These are phyloP conservation scores for Hylaeus anthracinus DNA, from an alignment of 1,140 invertebrate genomes.

Conservation along the genomic window DNA sequence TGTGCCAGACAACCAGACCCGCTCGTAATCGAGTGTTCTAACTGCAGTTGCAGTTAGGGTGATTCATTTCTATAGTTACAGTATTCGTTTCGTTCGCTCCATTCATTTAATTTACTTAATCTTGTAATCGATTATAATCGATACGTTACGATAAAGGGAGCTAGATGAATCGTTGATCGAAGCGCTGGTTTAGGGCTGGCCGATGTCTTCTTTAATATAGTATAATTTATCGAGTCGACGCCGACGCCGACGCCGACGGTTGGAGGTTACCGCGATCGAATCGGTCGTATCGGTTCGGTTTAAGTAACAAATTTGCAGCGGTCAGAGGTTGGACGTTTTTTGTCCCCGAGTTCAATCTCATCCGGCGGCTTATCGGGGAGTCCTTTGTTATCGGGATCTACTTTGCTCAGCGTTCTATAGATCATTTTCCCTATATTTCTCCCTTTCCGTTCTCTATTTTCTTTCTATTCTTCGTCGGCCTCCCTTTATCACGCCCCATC, in stretches of 20 bases:
- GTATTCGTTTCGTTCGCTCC: too few species aligned
- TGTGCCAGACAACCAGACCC: too few species aligned
- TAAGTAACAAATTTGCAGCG: conserved; percentile 29
- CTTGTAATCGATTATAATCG: too few species aligned
- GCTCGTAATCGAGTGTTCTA: too few species aligned
- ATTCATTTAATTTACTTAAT: too few species aligned
- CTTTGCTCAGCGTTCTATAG: conserved; percentile 55
- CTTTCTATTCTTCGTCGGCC: conserved; percentile 32
- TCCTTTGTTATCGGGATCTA: conserved; percentile 46
- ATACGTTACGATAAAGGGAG: too few species aligned
- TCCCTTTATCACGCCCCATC: conserved; percentile 35
- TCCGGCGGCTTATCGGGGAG: conserved; percentile 41
- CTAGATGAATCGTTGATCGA: too few species aligned
- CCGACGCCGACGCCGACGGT: too few species aligned
- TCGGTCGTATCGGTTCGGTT: neutral
- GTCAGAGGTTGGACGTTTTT: conserved; percentile 21
- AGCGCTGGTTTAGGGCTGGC: too few species aligned
- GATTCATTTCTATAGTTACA: too few species aligned
- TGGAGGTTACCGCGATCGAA: neutral
- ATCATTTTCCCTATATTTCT: conserved; percentile 49
- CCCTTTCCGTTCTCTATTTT: conserved; percentile 42
- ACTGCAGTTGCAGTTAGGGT: too few species aligned
- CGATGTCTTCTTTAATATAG: too few species aligned
- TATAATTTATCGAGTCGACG: neutral
- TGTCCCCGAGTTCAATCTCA: conserved; percentile 25